Percentiles rank a stretch among this genome's conserved stretches.
phyloP scores from a whole-genome alignment of 2,797 vertebrate genomes.

The Galaxias olidus region DNA sequence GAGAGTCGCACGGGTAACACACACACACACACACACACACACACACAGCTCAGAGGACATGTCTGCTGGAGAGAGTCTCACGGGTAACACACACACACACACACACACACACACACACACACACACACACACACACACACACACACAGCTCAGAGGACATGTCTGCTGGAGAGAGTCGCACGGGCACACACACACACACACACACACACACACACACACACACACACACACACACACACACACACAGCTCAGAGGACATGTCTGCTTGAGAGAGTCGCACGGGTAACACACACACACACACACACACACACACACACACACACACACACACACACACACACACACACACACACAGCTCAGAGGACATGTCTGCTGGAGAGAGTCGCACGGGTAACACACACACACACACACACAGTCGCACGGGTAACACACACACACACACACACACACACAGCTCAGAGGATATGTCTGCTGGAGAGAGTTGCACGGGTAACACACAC shows the following conservation, averaged over 20 bases:
- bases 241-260: no score
- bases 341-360: no score
- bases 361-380: no score
- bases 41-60: conserved; percentile 81
- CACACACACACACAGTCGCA: background rate
- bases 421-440: background rate
- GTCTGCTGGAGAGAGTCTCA: conserved; percentile 79
- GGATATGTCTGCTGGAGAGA: no score
- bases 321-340: no score
- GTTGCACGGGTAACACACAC: no score
- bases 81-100: conserved; percentile 70
- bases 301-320: no score
- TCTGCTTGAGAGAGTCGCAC: no score
- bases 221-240: conserved; percentile 9
- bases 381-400: no score
- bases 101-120: background rate
- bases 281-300: conserved; percentile 2
- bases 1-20: conserved; percentile 85
- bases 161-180: no score
- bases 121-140: background rate
- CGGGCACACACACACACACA: conserved; percentile 19
- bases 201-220: no score
- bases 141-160: no score
- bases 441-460: background rate
- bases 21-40: conserved; percentile 8